Evolutionary conservation across 2,888 invertebrate genomes (phyloP), one percentile per base, ranked within the genome.

Genomic region (Latrodectus elegans): DNA sequence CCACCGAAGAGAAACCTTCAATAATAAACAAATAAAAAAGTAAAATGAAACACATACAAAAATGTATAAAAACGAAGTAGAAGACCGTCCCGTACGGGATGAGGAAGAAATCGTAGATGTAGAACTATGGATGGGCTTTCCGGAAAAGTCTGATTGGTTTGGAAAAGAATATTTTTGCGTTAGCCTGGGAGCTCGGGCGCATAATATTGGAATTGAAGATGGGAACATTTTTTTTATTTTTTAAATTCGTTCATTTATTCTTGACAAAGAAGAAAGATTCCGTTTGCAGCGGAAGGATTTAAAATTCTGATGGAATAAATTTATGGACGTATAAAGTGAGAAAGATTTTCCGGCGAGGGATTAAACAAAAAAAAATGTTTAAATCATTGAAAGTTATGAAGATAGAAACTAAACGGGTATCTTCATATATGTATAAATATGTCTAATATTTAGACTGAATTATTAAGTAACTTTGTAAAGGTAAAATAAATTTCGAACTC

Each of bases 31-130:
- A 67, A 79, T 70, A 80, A 55, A 68, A 26, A 75, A 78, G 55
- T 52, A 77, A 77, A 67, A 77, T 55, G 55, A 74, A 74, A 55
- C 53, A 55, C 22, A n/a, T 26, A 74, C 22, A 74, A 74, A 22
- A 49, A 22, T 49, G 79, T 38, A 55, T 38, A 67, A 74, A 74
- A 79, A 79, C 67, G 68, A 71, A 79, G 71, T 53, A 71, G 72
- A 67, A 79, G 84, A 76, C 38, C 64, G 51, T 85, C 74, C 73
- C 74, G 73, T 67, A 38, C 67, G 73, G 60, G 79, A 85, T 79
- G 84, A 85, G 74, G 74, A 78, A 79, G 84, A 85, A 85, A 85
- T 85, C 74, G 84, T 85, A 85, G 84, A 85, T 85, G 84, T 85
- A 85, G 84, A 85, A 79, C 84, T 85, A 85, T 85, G 84, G 74